These are phyloP conservation scores for Chloroclystis v-ata DNA, from an alignment of 2,888 invertebrate genomes.

Conservation along the genomic window DNA sequence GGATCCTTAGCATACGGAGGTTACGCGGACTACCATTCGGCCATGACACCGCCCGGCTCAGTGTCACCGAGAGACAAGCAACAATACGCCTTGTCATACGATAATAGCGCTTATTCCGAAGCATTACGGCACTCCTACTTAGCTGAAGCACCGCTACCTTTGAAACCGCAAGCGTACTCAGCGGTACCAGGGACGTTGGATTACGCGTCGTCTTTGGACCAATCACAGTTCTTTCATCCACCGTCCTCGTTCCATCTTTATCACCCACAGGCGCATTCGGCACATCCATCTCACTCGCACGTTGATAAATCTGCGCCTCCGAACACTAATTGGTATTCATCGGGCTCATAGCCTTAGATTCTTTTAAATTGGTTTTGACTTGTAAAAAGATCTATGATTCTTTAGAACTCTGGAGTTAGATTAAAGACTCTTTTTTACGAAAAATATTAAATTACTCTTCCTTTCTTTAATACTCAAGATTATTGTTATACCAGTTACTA, in stretches of 20 bases:
- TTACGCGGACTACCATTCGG: constrained; percentile 91
- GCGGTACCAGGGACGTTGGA: constrained; percentile 82
- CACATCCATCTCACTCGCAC: constrained; percentile 65
- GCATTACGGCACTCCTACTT: constrained; percentile 77
- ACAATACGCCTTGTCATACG: constrained; percentile 75
- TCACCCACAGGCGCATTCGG: constrained; percentile 82
- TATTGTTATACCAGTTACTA: too few species aligned
- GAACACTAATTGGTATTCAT: constrained; percentile 87
- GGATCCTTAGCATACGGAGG: constrained; percentile 79
- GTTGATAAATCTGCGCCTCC: constrained; percentile 81
- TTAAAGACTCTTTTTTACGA: too few species aligned
- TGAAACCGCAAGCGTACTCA: constrained; percentile 94
- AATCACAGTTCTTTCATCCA: constrained; percentile 90
- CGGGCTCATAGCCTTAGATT: constrained; percentile 82
- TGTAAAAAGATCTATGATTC: neutral
- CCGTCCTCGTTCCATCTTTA: constrained; percentile 91
- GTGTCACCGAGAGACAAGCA: constrained; percentile 94
- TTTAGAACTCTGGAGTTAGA: too few species aligned
- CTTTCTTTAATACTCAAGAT: too few species aligned
- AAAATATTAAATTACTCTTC: too few species aligned
- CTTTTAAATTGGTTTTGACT: constrained; percentile 12
- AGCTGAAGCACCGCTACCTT: constrained; percentile 80
- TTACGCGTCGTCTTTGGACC: constrained; percentile 84
- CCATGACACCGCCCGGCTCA: constrained; percentile 98
- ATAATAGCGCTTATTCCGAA: constrained; percentile 81